Evolutionary conservation across 2,797 vertebrate genomes (phyloP).

Genomic region (Oreochromis mossambicus): DNA sequence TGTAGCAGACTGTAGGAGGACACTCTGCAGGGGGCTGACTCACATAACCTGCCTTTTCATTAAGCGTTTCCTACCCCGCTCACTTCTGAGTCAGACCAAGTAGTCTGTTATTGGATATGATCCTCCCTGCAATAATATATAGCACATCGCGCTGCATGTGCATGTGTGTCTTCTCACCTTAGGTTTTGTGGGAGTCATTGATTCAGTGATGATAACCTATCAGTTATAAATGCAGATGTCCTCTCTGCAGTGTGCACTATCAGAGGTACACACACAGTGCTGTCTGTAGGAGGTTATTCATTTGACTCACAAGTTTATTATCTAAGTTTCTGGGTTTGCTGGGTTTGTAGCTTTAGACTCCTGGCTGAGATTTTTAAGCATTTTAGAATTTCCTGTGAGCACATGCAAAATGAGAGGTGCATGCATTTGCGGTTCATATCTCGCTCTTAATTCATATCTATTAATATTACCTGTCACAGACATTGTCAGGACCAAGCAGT

Average conservation of each 20-base stretch:
- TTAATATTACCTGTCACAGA: not conserved
- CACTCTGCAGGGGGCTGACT: not conserved
- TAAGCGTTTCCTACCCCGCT: not conserved
- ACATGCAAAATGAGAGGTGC: not conserved
- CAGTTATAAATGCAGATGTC: not conserved
- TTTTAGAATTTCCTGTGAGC: not conserved
- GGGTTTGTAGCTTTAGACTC: not conserved
- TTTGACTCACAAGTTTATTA: not conserved
- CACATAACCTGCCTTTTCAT: not conserved
- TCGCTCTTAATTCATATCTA: not conserved
- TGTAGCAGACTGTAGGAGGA: not conserved
- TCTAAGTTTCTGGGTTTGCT: not conserved
- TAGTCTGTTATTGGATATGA: not conserved
- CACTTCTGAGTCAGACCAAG: not conserved
- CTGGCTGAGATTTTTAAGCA: not conserved
- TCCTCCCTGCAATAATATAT: not conserved
- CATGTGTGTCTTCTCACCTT: not conserved
- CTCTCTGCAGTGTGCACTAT: not conserved
- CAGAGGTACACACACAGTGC: not conserved
- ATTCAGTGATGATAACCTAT: not conserved
- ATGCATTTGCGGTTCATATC: not conserved
- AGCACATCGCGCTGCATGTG: not conserved
- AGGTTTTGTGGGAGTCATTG: not conserved
- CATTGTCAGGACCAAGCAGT: not conserved
- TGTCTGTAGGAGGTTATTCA: not conserved